A percentile compares a stretch with the other conserved stretches of the same genome.
These are phyloP conservation scores for Forbesichthys papilliferus DNA, from an alignment of 2,113 vertebrate genomes.

Conservation along the genomic window DNA sequence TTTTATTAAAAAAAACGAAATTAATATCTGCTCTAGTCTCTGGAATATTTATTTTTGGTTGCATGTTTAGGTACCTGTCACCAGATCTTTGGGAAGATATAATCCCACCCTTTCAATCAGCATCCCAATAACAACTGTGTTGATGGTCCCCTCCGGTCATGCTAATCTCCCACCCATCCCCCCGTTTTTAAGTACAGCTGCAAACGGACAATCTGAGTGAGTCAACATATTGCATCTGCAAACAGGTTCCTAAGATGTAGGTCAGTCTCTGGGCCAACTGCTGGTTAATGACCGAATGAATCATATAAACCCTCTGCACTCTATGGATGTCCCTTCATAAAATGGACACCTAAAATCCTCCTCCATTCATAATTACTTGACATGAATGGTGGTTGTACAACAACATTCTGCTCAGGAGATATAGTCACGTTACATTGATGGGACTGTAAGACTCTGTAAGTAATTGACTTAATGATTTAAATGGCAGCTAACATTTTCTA, in stretches of 20 bases:
- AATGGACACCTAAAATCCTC: slow-evolving; percentile 39
- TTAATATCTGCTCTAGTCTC: not conserved
- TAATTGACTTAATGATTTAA: too few relatives aligned
- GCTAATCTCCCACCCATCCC: slow-evolving; percentile 26
- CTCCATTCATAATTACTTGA: slow-evolving; percentile 44
- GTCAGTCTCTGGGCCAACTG: slow-evolving; percentile 54
- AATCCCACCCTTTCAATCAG: slow-evolving; percentile 5
- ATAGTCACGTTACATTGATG: too few relatives aligned
- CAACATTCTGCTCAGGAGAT: too few relatives aligned
- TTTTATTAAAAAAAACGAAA: slow-evolving; percentile 55
- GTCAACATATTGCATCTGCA: slow-evolving; percentile 36
- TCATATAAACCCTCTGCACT: slow-evolving; percentile 20
- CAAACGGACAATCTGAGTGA: slow-evolving; percentile 48
- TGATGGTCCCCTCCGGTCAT: slow-evolving; percentile 44
- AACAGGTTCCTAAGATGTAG: slow-evolving; percentile 60
- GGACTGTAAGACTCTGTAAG: too few relatives aligned
- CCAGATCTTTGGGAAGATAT: not conserved
- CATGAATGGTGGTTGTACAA: too few relatives aligned
- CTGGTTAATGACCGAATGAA: slow-evolving; percentile 47
- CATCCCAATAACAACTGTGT: slow-evolving; percentile 12
- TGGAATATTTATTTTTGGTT: not conserved
- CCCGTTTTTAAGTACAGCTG: slow-evolving; percentile 30
- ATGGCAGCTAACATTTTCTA: too few relatives aligned
- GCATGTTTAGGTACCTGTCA: not conserved
- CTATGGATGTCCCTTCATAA: slow-evolving; percentile 46